phyloP scores from a whole-genome alignment of 2,888 invertebrate genomes.

The Tillus elongatus region DNA sequence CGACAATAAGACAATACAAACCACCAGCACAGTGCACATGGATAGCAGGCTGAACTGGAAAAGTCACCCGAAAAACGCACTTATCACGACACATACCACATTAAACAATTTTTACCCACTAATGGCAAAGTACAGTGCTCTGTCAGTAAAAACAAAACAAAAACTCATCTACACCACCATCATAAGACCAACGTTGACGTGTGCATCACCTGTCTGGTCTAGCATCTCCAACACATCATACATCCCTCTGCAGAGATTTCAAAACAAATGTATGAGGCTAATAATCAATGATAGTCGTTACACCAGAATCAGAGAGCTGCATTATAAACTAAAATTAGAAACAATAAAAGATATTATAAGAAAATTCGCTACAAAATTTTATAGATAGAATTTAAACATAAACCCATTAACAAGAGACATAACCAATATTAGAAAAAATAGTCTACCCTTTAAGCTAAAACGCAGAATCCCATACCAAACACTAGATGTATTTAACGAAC shows the following conservation, averaged over 20 bases:
- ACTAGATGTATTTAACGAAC: no score
- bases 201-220: constrained; percentile 22
- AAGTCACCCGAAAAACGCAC: no score
- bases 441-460: constrained; percentile 13
- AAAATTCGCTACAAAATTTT: constrained; percentile 13
- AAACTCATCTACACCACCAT: constrained; percentile 25
- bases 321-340: no score
- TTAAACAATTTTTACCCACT: constrained; percentile 13
- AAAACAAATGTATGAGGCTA: no score
- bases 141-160: constrained; percentile 21
- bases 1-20: no score
- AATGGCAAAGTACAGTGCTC: constrained; percentile 16
- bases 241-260: no score
- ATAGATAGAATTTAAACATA: not conserved
- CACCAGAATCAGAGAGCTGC: constrained; percentile 14
- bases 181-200: constrained; percentile 20
- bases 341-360: no score
- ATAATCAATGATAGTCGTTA: constrained; percentile 15
- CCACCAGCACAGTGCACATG: no score
- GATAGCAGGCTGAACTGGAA: no score
- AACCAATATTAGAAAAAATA: not conserved
- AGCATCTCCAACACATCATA: constrained; percentile 12
- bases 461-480: constrained; percentile 19
- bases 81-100: not conserved
- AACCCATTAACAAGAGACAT: not conserved